A percentile compares a stretch with the other conserved stretches of the same genome.
Conservation (phyloP, 2,888 invertebrate genomes). For the Lysandra coridon region DNA sequence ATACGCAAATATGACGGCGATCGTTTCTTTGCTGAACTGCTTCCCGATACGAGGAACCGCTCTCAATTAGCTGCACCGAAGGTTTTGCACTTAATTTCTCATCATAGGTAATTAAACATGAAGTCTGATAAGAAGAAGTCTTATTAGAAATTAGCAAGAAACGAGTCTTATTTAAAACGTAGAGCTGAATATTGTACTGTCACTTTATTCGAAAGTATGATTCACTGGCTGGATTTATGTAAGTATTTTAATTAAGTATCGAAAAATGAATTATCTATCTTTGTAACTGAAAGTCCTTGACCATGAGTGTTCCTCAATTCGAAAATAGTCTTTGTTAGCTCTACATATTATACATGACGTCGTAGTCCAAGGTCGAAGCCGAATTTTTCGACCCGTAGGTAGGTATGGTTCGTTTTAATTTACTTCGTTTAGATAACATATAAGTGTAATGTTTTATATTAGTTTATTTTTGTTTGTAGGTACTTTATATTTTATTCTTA, state of each 20-base stretch:
- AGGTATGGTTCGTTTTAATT: slow-evolving; percentile 15
- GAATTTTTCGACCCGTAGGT: neutral
- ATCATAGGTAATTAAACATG: slow-evolving; percentile 18
- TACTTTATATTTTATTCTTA: neutral
- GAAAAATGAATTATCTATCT: neutral
- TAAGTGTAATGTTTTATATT: slow-evolving; percentile 7
- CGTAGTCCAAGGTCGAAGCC: slow-evolving; percentile 20
- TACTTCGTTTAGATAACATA: slow-evolving; percentile 18
- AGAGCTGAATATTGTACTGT: neutral
- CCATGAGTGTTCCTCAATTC: neutral
- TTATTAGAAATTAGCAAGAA: slow-evolving; percentile 12
- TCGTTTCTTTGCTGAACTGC: slow-evolving; percentile 23
- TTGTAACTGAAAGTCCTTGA: neutral
- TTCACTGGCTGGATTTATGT: neutral
- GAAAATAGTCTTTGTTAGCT: slow-evolving; percentile 10
- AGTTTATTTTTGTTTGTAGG: neutral
- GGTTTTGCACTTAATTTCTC: slow-evolving; percentile 11
- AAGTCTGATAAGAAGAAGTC: neutral
- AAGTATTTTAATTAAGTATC: neutral
- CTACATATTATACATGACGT: slow-evolving; percentile 15
- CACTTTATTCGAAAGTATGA: neutral
- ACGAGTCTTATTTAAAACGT: neutral
- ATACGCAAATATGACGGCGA: slow-evolving; percentile 31
- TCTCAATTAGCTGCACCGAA: slow-evolving; percentile 4
- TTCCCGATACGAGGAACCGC: slow-evolving; percentile 26